Conservation (phyloP, 2,888 invertebrate genomes). For the Aspidiotus rigidus region DNA sequence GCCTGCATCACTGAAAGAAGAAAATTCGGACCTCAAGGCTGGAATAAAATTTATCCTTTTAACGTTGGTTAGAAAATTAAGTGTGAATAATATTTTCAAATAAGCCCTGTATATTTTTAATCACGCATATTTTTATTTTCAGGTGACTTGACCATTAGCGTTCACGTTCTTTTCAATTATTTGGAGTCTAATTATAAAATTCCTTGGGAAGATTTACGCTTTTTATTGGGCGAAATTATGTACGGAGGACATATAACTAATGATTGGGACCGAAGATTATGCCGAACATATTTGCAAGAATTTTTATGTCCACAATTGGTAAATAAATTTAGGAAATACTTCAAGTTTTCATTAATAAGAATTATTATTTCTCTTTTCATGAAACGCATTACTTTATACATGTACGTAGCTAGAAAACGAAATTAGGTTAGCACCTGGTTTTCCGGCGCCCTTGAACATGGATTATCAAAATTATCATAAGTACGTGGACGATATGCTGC, state of each 20-base stretch:
- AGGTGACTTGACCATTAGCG: constrained; percentile 80
- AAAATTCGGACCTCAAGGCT: constrained; percentile 90
- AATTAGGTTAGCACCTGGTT: constrained; percentile 67
- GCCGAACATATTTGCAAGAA: constrained; percentile 73
- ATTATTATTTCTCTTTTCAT: background rate
- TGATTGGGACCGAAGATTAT: constrained; percentile 86
- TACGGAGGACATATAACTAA: constrained; percentile 96
- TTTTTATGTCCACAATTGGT: constrained; percentile 74
- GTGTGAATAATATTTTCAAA: background rate
- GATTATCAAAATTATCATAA: constrained; percentile 79
- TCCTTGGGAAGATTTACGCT: constrained; percentile 90
- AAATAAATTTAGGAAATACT: constrained; percentile 5
- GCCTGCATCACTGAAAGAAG: constrained; percentile 85
- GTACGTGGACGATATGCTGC: constrained; percentile 78
- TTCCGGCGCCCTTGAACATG: constrained; percentile 75
- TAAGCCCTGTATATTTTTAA: background rate
- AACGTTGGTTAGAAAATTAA: constrained; percentile 45
- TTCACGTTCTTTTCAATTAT: constrained; percentile 82
- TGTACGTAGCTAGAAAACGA: constrained; percentile 67
- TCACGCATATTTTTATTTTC: background rate
- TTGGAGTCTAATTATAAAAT: constrained; percentile 77
- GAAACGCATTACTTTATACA: background rate
- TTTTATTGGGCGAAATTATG: constrained; percentile 94
- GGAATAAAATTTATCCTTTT: constrained; percentile 65
- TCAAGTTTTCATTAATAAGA: background rate